Evolutionary conservation across 1,140 invertebrate genomes (phyloP).

Genomic region (Drosophila novamexicana): DNA sequence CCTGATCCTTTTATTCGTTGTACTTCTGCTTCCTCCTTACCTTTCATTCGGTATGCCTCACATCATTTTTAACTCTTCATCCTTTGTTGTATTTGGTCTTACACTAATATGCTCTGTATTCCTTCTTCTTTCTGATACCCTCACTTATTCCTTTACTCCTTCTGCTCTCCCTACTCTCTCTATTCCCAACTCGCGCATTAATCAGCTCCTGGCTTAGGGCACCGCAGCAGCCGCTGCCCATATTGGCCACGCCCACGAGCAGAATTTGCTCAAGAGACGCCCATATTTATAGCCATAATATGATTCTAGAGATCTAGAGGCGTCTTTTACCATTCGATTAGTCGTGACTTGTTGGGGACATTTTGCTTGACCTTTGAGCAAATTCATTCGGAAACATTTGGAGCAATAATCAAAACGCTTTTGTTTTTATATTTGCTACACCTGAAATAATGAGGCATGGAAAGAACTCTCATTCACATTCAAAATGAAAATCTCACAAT

Average conservation of each 20-base stretch:
- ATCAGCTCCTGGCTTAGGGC: conserved; percentile 30
- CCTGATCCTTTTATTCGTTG: neutral
- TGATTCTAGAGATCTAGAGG: conserved; percentile 21
- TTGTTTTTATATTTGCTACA: too few species aligned
- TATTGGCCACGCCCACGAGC: conserved; percentile 9
- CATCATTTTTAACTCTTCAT: too few species aligned
- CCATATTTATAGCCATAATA: conserved; percentile 11
- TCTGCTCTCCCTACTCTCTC: neutral
- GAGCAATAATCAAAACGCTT: too few species aligned
- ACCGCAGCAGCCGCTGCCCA: conserved; percentile 1
- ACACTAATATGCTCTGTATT: too few species aligned
- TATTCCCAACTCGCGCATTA: conserved; percentile 47
- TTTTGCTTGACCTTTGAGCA: neutral
- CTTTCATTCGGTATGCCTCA: too few species aligned
- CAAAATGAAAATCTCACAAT: too few species aligned
- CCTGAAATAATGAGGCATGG: too few species aligned
- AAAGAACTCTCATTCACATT: too few species aligned
- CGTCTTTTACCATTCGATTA: conserved; percentile 19
- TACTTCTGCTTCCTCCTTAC: neutral
- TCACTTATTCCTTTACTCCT: neutral
- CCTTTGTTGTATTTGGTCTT: too few species aligned
- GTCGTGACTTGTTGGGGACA: neutral
- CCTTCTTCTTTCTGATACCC: neutral
- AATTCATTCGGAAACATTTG: too few species aligned
- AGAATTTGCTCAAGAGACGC: conserved; percentile 8